These are phyloP conservation scores for Lasius platythorax DNA, from an alignment of 2,888 invertebrate genomes.

Conservation along the genomic window DNA sequence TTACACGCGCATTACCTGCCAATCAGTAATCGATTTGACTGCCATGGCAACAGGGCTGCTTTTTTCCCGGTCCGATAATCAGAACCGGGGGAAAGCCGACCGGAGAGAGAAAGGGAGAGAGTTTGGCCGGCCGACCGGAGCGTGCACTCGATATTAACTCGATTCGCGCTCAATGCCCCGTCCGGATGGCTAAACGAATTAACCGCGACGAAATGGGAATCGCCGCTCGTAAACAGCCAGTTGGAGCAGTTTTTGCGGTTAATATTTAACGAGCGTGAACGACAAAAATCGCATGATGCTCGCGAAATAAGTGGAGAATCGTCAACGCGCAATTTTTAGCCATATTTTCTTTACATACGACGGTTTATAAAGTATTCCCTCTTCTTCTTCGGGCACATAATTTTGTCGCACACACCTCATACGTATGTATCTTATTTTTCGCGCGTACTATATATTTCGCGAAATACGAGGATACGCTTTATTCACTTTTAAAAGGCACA, in stretches of 20 bases:
- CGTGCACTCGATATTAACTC: conserved; percentile 74
- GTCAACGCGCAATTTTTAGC: background rate
- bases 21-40: conserved; percentile 77
- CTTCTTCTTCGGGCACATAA: background rate
- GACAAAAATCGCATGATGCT: background rate
- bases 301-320: background rate
- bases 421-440: background rate
- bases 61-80: conserved; percentile 59
- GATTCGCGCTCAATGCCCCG: conserved; percentile 70
- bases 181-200: conserved; percentile 73
- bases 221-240: conserved; percentile 61
- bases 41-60: conserved; percentile 72
- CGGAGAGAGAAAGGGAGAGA: conserved; percentile 39
- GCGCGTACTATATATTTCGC: background rate
- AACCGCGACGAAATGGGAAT: conserved; percentile 68
- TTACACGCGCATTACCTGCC: conserved; percentile 76
- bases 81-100: conserved; percentile 57
- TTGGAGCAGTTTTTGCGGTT: conserved; percentile 38
- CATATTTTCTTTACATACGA: background rate
- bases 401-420: background rate
- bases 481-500: conserved; percentile 26
- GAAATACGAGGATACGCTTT: conserved; percentile 11
- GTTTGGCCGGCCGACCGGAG: conserved; percentile 44
- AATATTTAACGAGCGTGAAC: conserved; percentile 29
- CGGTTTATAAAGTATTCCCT: background rate